Conservation (phyloP, 2,113 vertebrate species). For the Callorhinus ursinus region DNA sequence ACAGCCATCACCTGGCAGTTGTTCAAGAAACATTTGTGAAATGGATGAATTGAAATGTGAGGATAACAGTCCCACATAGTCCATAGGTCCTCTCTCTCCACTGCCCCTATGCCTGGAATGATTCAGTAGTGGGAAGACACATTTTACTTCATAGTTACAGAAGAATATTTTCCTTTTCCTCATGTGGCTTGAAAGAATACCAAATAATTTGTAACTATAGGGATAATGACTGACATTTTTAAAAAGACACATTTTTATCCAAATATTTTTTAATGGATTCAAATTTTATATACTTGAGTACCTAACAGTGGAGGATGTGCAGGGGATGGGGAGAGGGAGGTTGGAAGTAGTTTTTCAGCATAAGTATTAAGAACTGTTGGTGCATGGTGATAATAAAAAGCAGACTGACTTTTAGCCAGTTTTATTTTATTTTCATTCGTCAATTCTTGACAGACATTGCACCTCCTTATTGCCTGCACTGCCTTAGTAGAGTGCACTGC, state of each 20-base stretch:
- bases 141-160: neutral
- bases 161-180: neutral
- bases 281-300: neutral
- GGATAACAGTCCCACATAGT: neutral
- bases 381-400: neutral
- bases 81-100: neutral
- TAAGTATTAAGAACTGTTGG: neutral
- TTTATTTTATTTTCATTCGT: neutral
- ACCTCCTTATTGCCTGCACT: no score
- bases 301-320: neutral
- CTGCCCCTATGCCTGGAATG: no score
- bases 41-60: neutral
- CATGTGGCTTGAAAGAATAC: neutral
- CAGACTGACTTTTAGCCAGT: neutral
- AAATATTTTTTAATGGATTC: neutral
- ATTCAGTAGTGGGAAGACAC: neutral
- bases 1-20: neutral
- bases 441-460: neutral
- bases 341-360: neutral
- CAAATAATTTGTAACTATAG: neutral
- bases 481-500: neutral
- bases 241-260: neutral
- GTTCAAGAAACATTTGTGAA: neutral
- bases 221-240: neutral
- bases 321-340: rapidly evolving